Percentiles rank a stretch among this genome's conserved stretches.
These are phyloP conservation scores for Sebastes melanostomus DNA, from an alignment of 2,797 vertebrate species.

Conservation along the genomic window DNA sequence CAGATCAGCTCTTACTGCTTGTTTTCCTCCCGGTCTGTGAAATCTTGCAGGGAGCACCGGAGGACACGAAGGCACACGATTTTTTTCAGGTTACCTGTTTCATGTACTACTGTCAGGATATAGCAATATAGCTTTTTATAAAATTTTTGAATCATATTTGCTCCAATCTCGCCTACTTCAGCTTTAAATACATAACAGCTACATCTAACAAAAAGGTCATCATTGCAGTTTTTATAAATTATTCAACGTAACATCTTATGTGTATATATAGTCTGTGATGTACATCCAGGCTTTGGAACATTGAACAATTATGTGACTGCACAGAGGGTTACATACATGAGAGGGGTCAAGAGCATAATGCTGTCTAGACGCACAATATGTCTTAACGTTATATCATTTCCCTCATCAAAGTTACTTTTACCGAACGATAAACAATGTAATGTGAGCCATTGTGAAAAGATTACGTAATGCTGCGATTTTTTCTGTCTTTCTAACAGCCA, in stretches of 20 bases:
- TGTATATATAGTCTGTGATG: neutral
- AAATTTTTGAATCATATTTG: too few species aligned
- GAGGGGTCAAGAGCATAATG: neutral
- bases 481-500: neutral
- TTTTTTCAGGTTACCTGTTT: too few species aligned
- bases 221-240: neutral
- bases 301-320: neutral
- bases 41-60: too few species aligned
- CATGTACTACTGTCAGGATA: too few species aligned
- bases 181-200: neutral
- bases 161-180: too few species aligned
- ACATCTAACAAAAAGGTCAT: neutral
- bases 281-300: neutral
- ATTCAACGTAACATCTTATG: neutral
- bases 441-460: neutral
- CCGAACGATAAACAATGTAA: neutral
- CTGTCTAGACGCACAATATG: neutral
- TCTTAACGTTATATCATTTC: neutral
- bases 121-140: too few species aligned
- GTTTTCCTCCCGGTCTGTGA: too few species aligned
- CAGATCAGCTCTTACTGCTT: too few species aligned
- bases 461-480: constrained; percentile 16
- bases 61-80: too few species aligned
- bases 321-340: neutral
- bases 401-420: neutral